Evolutionary conservation across 53 echinoderm and acorn worm genomes (phyloP).

Genomic region (Echinometra lucunter): DNA sequence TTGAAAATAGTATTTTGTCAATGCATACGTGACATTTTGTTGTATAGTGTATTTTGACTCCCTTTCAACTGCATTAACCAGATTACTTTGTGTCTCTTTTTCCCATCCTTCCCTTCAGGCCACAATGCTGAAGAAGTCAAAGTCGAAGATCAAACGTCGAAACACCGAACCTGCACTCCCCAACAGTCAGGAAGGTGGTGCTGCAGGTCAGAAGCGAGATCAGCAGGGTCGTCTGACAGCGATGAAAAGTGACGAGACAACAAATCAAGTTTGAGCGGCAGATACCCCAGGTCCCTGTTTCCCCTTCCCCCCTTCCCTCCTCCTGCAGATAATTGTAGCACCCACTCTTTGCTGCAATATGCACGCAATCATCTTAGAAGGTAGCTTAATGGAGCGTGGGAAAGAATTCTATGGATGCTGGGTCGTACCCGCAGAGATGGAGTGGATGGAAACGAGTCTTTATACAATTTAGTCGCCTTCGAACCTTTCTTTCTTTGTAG

Average conservation of each 20-base stretch:
- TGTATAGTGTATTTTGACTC: background rate
- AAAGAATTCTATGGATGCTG: background rate
- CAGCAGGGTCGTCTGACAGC: constrained; percentile 82
- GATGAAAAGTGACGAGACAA: constrained; percentile 96
- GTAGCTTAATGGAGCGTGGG: background rate
- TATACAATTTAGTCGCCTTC: background rate
- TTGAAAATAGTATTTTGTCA: background rate
- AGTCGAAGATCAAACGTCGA: constrained; percentile 94
- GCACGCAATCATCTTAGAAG: background rate
- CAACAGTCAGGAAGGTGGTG: constrained; percentile 85
- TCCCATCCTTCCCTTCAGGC: constrained; percentile 71
- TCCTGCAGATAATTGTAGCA: background rate
- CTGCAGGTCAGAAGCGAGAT: constrained; percentile 59
- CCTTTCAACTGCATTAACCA: background rate
- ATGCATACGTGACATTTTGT: background rate
- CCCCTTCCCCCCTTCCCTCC: background rate
- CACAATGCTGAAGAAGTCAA: constrained; percentile 99
- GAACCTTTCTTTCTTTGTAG: constrained; percentile 15
- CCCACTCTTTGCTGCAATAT: background rate
- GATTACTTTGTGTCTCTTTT: background rate
- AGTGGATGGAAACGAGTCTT: background rate
- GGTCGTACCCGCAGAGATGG: background rate
- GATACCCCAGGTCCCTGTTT: background rate
- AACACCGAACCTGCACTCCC: constrained; percentile 97
- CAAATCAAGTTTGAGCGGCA: constrained; percentile 78